Evolutionary conservation across 2,888 invertebrate genomes (phyloP).

Genomic region (Erannis defoliaria): DNA sequence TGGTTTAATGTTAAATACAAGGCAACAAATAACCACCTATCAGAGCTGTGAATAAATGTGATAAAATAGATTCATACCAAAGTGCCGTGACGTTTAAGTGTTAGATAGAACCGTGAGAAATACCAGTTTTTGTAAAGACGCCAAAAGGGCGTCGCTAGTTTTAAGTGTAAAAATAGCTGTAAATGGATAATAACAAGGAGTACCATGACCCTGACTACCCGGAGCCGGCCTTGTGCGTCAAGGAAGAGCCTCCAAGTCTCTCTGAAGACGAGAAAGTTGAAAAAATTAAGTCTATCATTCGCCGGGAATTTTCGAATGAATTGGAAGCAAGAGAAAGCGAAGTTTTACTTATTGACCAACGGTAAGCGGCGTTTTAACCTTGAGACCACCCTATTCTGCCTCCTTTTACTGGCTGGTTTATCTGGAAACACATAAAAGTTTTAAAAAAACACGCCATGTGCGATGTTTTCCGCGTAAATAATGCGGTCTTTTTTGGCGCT

Average conservation of each 20-base stretch:
- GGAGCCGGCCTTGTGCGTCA: conserved; percentile 58
- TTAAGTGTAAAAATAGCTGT: conserved; percentile 55
- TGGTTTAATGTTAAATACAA: conserved; percentile 42
- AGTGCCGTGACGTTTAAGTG: conserved; percentile 46
- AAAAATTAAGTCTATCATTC: conserved; percentile 88
- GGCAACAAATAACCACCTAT: conserved; percentile 51
- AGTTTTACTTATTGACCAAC: conserved; percentile 89
- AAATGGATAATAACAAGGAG: conserved; percentile 80
- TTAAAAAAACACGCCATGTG: conserved; percentile 37
- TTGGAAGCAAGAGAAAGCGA: conserved; percentile 90
- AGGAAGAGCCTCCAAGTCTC: conserved; percentile 57
- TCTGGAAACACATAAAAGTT: neutral
- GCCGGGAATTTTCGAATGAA: conserved; percentile 91
- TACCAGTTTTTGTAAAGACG: conserved; percentile 53
- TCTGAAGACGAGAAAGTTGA: conserved; percentile 75
- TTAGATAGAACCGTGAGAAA: conserved; percentile 43
- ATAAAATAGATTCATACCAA: conserved; percentile 56
- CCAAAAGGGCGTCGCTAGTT: conserved; percentile 65
- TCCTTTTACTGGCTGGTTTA: conserved; percentile 8
- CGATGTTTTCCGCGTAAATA: conserved; percentile 19
- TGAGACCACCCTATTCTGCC: conserved; percentile 23
- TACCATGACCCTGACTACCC: conserved; percentile 88
- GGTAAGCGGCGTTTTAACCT: conserved; percentile 71
- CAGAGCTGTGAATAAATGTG: conserved; percentile 60
- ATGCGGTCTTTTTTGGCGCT: conserved; percentile 30